A percentile compares a stretch with the other conserved stretches of the same genome.
These are phyloP conservation scores for Allygus modestus DNA, from an alignment of 2,888 invertebrate genomes.

Conservation along the genomic window DNA sequence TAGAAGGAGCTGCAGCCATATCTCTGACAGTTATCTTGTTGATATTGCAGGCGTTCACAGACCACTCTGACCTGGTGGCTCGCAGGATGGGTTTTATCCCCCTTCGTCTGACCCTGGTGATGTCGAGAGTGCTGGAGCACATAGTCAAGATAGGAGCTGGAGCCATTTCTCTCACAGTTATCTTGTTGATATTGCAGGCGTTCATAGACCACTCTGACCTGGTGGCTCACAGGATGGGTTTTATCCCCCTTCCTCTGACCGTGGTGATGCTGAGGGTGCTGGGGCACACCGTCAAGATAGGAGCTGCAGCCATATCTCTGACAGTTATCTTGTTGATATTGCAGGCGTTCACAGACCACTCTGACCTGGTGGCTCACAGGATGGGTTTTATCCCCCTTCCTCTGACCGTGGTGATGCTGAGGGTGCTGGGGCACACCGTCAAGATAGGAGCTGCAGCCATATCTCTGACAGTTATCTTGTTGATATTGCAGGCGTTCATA, in stretches of 20 bases:
- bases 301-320: too few relatives aligned
- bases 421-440: slow-evolving; percentile 91
- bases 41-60: too few relatives aligned
- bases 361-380: slow-evolving; percentile 95
- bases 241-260: too few relatives aligned
- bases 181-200: too few relatives aligned
- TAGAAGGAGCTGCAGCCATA: slow-evolving; percentile 77
- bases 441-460: slow-evolving; percentile 78
- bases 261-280: too few relatives aligned
- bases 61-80: too few relatives aligned
- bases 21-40: neutral
- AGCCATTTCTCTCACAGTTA: slow-evolving; percentile 49
- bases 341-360: slow-evolving; percentile 96
- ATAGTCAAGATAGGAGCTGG: slow-evolving; percentile 84
- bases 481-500: too few relatives aligned
- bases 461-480: neutral
- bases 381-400: slow-evolving; percentile 99
- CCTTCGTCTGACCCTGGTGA: slow-evolving; percentile 94
- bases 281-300: too few relatives aligned
- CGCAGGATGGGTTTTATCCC: too few relatives aligned
- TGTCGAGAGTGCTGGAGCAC: slow-evolving; percentile 91
- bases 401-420: slow-evolving; percentile 93
- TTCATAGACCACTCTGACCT: too few relatives aligned
- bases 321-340: neutral
- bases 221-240: too few relatives aligned